Conservation (phyloP, 2,113 vertebrate genomes). For the Nanorana parkeri region DNA sequence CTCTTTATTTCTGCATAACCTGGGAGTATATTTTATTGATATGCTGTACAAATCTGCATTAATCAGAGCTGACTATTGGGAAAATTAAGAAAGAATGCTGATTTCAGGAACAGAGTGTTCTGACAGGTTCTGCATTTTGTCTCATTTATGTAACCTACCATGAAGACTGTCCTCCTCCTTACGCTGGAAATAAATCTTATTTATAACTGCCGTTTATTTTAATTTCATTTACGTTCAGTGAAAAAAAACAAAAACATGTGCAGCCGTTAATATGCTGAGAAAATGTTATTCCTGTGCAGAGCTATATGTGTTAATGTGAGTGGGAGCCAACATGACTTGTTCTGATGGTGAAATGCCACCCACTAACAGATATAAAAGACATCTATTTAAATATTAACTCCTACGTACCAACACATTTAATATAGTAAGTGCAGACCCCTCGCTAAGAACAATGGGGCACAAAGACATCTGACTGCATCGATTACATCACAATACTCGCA, state of each 20-base stretch:
- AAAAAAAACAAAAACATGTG: background rate
- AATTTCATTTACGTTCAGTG: background rate
- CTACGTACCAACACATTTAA: too few species aligned
- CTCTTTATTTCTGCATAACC: conserved; percentile 40
- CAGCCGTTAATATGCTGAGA: background rate
- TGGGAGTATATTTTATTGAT: conserved; percentile 42
- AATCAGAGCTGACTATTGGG: conserved; percentile 5
- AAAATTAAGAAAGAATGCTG: conserved; percentile 31
- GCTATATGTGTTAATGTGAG: background rate
- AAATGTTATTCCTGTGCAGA: background rate
- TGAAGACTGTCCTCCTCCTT: background rate
- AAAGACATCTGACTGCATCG: too few species aligned
- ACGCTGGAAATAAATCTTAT: background rate
- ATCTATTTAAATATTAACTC: too few species aligned
- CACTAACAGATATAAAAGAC: background rate
- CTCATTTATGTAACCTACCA: conserved; percentile 7
- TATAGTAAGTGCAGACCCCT: too few species aligned
- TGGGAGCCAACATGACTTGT: background rate
- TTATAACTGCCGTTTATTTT: background rate
- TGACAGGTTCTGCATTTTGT: conserved; percentile 31
- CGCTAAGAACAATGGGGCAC: too few species aligned
- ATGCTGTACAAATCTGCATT: conserved; percentile 34
- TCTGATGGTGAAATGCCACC: background rate
- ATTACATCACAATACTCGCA: too few species aligned
- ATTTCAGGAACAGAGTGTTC: conserved; percentile 25